Evolutionary conservation across 2,797 vertebrate genomes (phyloP), one percentile per base, ranked within the genome.

Genomic region (Dallia pectoralis): DNA sequence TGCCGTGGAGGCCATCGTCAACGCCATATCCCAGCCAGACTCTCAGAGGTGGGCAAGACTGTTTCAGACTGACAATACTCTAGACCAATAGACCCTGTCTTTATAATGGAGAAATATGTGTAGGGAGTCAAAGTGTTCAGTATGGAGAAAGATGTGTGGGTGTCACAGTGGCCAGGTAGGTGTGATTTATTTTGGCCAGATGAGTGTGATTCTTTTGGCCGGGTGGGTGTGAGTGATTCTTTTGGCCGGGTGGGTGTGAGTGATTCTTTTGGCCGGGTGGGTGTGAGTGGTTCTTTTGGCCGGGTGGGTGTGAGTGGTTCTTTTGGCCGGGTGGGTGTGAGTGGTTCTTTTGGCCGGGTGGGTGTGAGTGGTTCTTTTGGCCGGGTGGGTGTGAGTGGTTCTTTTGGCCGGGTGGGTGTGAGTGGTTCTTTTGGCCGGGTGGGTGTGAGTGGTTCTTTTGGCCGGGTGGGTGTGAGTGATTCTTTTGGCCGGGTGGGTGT

Each of bases 21-120:
- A 99, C 65, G 96, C 97, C 85, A 97, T 99, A 91, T 99, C 97
- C 0, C 98, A 99, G 83, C 97, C 97, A 0, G 98, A 99, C 87
- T 97, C 97, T 69, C 98, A 99, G 88, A 97, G 98, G 98, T 99
- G 86, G 84, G 91, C 80, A 30, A 53, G 11, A 66, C 11, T 65
- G 33, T 48, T 11, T 25, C 44, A 56, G 44, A 18, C 51, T n/a
- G 4, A 53, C 33, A n/a, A n/a, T n/a, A n/a, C 48, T 51, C 19
- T 5, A 33, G 47, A 33, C 68, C 32, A 30, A 56, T 29, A 33
- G 30, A 25, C 61, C 30, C 22, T 51, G 9, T 33, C 61, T 4
- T n/a, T n/a, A n/a, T 18, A 0, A 32, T 7, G 16, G 29, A 33
- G 76, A 29, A 51, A 53, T 19, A 27, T 5, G 33, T 36, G 33